phyloP scores from a whole-genome alignment of 2,797 vertebrate species.

The Halcyon leucocephala region DNA sequence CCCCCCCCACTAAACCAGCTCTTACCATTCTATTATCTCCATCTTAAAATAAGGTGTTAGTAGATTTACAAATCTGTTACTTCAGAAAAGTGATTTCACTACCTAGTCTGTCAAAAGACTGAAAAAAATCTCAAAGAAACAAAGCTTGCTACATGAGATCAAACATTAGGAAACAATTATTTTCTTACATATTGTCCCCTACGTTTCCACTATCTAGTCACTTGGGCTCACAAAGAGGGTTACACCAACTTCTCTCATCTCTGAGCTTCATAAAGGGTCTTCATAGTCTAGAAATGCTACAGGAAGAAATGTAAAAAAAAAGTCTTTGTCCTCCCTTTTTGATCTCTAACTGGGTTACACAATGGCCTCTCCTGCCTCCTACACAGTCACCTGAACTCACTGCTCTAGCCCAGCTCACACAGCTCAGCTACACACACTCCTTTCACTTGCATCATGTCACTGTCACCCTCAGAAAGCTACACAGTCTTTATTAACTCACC shows the following conservation, averaged over 20 bases:
- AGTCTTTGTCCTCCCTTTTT: neutral
- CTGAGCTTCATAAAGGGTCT: conserved; percentile 5
- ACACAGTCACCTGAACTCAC: neutral
- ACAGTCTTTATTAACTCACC: neutral
- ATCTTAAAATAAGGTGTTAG: neutral
- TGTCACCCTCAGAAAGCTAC: neutral
- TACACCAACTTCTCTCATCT: conserved; percentile 13
- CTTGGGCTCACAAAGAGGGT: neutral
- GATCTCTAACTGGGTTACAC: neutral
- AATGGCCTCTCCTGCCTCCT: neutral
- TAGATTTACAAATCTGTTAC: neutral
- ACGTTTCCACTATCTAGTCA: conserved; percentile 6
- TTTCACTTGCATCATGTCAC: neutral
- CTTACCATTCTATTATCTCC: neutral
- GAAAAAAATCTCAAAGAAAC: neutral
- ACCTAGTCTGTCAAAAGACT: neutral
- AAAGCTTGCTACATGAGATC: neutral
- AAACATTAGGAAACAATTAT: neutral
- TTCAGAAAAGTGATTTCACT: neutral
- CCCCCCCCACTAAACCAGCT: neutral
- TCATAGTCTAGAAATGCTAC: neutral
- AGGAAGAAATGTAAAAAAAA: neutral
- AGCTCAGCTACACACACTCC: neutral
- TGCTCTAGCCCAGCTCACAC: neutral
- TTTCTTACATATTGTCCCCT: neutral